A percentile compares a stretch with the other conserved stretches of the same genome.
Evolutionary conservation across 2,113 vertebrate species (phyloP).

Genomic region (Vidua chalybeata): DNA sequence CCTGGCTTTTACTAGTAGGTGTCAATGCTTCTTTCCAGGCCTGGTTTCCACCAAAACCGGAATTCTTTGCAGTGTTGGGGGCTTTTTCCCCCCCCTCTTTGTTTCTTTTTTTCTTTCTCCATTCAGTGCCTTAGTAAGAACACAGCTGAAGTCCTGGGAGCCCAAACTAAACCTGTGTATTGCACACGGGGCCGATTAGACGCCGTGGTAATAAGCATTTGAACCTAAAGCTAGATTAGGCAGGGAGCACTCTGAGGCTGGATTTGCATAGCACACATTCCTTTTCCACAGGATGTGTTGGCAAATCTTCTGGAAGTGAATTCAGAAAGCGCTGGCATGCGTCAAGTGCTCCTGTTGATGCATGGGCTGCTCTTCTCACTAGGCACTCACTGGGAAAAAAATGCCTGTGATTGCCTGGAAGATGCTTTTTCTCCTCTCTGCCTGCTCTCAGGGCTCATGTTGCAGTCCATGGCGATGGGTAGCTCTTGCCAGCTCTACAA

Average conservation of each 20-base stretch:
- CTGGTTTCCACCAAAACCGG: neutral
- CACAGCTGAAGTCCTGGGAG: neutral
- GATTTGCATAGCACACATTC: constrained; percentile 58
- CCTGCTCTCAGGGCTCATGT: neutral
- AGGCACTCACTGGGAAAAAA: neutral
- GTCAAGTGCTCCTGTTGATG: neutral
- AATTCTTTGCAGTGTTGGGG: neutral
- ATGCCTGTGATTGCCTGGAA: neutral
- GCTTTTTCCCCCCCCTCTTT: no score
- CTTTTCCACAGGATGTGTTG: constrained; percentile 3
- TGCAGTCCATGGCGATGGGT: neutral
- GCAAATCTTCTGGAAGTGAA: constrained; percentile 32
- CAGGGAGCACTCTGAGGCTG: constrained; percentile 42
- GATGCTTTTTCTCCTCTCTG: neutral
- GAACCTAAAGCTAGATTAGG: constrained; percentile 55
- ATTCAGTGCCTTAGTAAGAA: neutral
- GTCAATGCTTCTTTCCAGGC: neutral
- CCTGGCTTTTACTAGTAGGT: neutral
- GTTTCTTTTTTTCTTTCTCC: neutral
- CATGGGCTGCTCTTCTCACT: neutral
- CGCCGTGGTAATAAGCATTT: constrained; percentile 36
- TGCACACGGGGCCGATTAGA: constrained; percentile 14
- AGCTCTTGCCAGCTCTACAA: neutral
- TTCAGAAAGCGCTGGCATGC: neutral
- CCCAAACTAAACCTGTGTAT: neutral